Evolutionary conservation across 2,113 vertebrate genomes (phyloP).

Genomic region (Anas platyrhynchos): DNA sequence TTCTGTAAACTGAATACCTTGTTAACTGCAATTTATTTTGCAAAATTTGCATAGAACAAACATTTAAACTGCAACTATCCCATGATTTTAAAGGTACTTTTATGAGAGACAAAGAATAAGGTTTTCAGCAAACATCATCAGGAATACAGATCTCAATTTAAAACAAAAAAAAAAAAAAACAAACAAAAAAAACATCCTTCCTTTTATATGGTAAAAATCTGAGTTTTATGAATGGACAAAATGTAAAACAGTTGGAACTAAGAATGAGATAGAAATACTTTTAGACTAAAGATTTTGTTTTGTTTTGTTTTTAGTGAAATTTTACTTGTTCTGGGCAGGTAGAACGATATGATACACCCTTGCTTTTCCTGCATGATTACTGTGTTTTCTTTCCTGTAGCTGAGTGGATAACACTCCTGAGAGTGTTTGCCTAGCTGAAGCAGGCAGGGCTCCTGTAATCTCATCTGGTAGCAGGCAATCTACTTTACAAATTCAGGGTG

Average conservation of each 20-base stretch:
- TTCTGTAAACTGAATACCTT: neutral
- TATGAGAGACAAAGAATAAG: neutral
- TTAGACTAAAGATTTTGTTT: neutral
- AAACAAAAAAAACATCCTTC: neutral
- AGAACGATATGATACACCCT: neutral
- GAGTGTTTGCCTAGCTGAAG: neutral
- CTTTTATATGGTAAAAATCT: neutral
- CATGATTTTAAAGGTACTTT: neutral
- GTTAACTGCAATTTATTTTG: neutral
- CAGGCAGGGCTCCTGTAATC: neutral
- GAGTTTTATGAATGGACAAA: neutral
- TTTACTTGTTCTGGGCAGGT: neutral
- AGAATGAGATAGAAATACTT: neutral
- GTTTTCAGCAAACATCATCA: neutral
- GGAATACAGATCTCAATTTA: neutral
- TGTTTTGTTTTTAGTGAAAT: neutral
- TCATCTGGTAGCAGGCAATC: neutral
- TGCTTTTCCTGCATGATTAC: neutral
- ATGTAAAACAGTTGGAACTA: neutral
- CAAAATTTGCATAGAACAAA: neutral
- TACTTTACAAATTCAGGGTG: neutral
- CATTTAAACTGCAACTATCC: neutral
- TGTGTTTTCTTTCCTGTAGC: neutral
- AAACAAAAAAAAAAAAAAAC: neutral
- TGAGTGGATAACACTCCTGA: neutral